Percentiles rank a stretch among this genome's conserved stretches.
phyloP scores from a whole-genome alignment of 2,888 invertebrate genomes.

The Aethes cnicana region DNA sequence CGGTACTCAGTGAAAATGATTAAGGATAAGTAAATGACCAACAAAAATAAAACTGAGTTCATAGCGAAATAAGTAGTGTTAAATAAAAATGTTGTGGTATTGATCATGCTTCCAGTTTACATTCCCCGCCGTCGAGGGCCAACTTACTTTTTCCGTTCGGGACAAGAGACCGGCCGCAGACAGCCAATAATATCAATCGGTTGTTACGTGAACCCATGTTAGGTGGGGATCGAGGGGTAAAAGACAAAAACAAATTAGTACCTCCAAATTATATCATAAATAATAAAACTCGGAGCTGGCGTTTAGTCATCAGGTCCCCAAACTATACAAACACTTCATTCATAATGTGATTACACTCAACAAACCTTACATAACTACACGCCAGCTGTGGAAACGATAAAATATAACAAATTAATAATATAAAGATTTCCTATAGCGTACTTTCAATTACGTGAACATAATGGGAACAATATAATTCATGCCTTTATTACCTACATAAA shows the following conservation, averaged over 20 bases:
- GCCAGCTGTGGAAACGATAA: constrained; percentile 54
- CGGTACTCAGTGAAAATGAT: constrained; percentile 18
- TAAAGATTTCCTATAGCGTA: constrained; percentile 43
- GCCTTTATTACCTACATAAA: constrained; percentile 5
- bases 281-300: constrained; percentile 34
- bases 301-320: constrained; percentile 36
- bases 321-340: constrained; percentile 28
- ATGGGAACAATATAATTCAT: constrained; percentile 8
- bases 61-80: constrained; percentile 38
- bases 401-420: constrained; percentile 40
- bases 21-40: constrained; percentile 3
- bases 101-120: constrained; percentile 58
- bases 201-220: constrained; percentile 71
- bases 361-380: constrained; percentile 43
- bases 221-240: constrained; percentile 72
- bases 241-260: constrained; percentile 79
- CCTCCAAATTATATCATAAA: constrained; percentile 54
- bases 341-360: constrained; percentile 25
- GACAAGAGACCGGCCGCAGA: constrained; percentile 56
- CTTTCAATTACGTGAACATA: constrained; percentile 22
- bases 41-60: constrained; percentile 19
- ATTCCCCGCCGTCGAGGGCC: constrained; percentile 48
- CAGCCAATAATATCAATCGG: constrained; percentile 65
- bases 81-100: constrained; percentile 41
- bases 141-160: constrained; percentile 70